phyloP scores from a whole-genome alignment of 2,797 vertebrate genomes.

The Paramormyrops hopkinsi region DNA sequence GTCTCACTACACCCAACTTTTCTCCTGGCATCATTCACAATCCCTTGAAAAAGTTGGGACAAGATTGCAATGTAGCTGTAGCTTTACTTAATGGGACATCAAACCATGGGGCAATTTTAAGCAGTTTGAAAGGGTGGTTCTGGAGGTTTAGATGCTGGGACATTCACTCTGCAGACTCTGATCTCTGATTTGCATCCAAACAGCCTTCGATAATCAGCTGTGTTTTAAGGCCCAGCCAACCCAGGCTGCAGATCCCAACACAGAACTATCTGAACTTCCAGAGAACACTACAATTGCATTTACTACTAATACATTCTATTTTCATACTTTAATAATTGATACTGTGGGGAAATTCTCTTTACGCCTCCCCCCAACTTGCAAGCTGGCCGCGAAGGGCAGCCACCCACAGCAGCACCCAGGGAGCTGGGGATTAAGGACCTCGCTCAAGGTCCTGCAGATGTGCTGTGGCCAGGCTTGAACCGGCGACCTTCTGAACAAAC shows the following conservation, averaged over 20 bases:
- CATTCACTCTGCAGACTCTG: not conserved
- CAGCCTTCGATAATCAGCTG: not conserved
- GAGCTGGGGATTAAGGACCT: not conserved
- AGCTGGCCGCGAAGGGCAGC: no score
- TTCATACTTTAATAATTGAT: not conserved
- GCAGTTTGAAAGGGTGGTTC: not conserved
- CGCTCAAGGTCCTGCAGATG: not conserved
- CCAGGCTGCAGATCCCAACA: not conserved
- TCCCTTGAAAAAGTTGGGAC: not conserved
- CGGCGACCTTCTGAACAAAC: not conserved
- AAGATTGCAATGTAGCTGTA: not conserved
- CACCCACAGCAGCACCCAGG: not conserved
- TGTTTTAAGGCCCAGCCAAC: not conserved
- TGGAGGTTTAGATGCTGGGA: not conserved
- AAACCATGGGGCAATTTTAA: not conserved
- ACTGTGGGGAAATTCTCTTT: not conserved
- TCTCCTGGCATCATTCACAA: not conserved
- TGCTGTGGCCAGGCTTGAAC: not conserved
- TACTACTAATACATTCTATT: not conserved
- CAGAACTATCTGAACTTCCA: not conserved
- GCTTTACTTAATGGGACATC: not conserved
- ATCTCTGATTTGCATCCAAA: not conserved
- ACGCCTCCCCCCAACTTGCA: not conserved
- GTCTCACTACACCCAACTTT: not conserved
- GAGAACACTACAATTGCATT: not conserved